These are phyloP conservation scores for Astropecten irregularis DNA, from an alignment of 53 echinoderm and acorn worm species.

Conservation along the genomic window DNA sequence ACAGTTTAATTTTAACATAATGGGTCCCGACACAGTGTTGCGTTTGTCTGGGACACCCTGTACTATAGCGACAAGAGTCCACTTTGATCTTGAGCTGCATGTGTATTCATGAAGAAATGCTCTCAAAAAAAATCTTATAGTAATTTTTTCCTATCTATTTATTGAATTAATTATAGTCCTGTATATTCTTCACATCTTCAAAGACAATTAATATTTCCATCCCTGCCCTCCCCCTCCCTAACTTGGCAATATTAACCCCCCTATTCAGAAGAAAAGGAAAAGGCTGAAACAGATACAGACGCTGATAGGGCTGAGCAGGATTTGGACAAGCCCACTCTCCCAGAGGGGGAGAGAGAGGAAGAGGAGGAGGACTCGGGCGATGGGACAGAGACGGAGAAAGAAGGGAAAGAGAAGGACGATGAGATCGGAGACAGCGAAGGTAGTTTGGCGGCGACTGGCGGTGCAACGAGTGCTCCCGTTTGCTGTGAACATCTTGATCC, in stretches of 20 bases:
- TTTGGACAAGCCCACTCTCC: constrained; percentile 33
- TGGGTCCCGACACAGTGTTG: no score
- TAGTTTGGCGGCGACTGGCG: no score
- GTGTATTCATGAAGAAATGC: no score
- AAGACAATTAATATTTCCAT: background rate
- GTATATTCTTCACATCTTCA: no score
- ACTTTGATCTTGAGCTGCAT: no score
- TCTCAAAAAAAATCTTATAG: no score
- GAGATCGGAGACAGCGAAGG: constrained; percentile 67
- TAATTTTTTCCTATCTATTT: no score
- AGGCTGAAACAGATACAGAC: constrained; percentile 65
- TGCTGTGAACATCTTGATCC: background rate
- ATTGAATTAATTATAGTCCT: no score
- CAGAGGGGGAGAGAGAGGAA: constrained; percentile 53
- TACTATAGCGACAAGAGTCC: no score
- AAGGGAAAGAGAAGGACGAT: no score
- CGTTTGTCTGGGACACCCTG: no score
- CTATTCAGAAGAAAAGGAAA: constrained; percentile 47
- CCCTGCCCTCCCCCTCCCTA: constrained; percentile 4
- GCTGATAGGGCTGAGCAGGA: constrained; percentile 65
- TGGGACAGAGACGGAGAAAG: constrained; percentile 46
- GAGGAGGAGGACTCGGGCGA: constrained; percentile 42
- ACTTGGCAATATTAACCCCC: constrained; percentile 56
- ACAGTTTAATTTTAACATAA: no score
- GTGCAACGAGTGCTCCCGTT: background rate